A percentile compares a stretch with the other conserved stretches of the same genome.
Evolutionary conservation across 2,113 vertebrate genomes (phyloP).

Genomic region (Phaethornis superciliosus): DNA sequence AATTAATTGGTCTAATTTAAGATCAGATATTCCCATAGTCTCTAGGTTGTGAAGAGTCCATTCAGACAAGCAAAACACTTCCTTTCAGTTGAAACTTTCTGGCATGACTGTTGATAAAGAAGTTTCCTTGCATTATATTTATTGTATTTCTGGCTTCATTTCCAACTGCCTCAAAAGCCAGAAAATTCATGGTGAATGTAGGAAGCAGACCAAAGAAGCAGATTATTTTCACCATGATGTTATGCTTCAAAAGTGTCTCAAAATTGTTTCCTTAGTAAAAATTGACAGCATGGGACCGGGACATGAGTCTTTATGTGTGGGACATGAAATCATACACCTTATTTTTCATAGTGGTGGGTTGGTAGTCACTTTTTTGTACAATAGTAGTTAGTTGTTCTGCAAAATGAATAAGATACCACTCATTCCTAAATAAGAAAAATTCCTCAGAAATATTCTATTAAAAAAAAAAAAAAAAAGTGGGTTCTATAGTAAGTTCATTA

Average conservation of each 20-base stretch:
- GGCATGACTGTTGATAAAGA: conserved; percentile 62
- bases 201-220: conserved; percentile 34
- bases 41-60: not conserved
- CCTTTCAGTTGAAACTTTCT: conserved; percentile 46
- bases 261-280: not conserved
- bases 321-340: not conserved
- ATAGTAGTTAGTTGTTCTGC: not conserved
- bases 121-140: conserved; percentile 68
- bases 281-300: not conserved
- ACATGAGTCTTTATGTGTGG: not conserved
- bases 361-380: not conserved
- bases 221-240: conserved; percentile 10
- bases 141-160: conserved; percentile 67
- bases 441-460: not conserved
- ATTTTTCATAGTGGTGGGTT: not conserved
- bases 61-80: conserved; percentile 43
- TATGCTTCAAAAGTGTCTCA: not conserved
- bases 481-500: not conserved
- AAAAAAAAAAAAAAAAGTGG: too few relatives aligned
- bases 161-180: conserved; percentile 32
- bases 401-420: not conserved
- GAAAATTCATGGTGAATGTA: conserved; percentile 16
- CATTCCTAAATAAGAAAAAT: not conserved
- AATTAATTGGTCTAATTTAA: conserved; percentile 38
- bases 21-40: conserved; percentile 33